A percentile compares a stretch with the other conserved stretches of the same genome.
These are phyloP conservation scores for Desoria tigrina DNA, from an alignment of 2,888 invertebrate genomes.

Conservation along the genomic window DNA sequence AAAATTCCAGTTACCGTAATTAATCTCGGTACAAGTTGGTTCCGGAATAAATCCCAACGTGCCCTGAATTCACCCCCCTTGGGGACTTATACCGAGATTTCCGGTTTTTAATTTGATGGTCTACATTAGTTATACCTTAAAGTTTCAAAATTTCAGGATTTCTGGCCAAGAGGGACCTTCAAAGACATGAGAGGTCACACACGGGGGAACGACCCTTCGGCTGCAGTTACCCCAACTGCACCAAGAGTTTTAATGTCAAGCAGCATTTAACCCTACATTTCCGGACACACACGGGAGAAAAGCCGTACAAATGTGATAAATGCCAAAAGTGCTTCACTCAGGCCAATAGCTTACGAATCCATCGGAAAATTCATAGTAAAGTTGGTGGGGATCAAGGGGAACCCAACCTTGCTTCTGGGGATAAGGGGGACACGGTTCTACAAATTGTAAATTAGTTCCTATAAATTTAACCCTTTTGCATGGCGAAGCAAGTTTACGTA, in stretches of 20 bases:
- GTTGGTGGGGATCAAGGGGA: conserved; percentile 19
- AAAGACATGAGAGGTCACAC: conserved; percentile 55
- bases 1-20: too few relatives aligned
- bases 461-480: too few relatives aligned
- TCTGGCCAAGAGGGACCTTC: conserved; percentile 30
- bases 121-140: too few relatives aligned
- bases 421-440: too few relatives aligned
- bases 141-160: too few relatives aligned
- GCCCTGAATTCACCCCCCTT: not conserved
- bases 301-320: conserved; percentile 38
- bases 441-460: too few relatives aligned
- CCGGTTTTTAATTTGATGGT: conserved; percentile 37
- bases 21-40: too few relatives aligned
- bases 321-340: conserved; percentile 33
- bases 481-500: too few relatives aligned
- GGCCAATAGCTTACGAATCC: conserved; percentile 40
- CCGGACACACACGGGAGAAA: conserved; percentile 54
- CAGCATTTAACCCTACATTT: conserved; percentile 56
- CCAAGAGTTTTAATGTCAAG: conserved; percentile 56
- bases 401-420: too few relatives aligned
- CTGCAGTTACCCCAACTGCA: conserved; percentile 49
- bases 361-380: conserved; percentile 44
- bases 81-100: not conserved
- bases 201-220: conserved; percentile 56
- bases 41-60: too few relatives aligned